Percentiles rank a stretch among this genome's conserved stretches.
Conservation (phyloP, 2,113 vertebrate species). For the Brachyistius frenatus region DNA sequence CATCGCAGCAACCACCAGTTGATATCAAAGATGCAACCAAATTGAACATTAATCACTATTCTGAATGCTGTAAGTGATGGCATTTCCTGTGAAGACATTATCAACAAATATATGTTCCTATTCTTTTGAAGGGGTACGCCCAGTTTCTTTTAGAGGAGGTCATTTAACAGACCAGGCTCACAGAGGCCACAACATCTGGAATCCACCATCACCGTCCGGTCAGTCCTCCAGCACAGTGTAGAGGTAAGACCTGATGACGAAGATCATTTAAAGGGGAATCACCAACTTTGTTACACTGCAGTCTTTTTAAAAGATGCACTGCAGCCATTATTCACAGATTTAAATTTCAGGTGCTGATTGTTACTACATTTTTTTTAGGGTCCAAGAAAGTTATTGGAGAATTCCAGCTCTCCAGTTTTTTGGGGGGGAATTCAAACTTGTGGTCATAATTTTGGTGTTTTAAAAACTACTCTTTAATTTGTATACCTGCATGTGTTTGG, state of each 20-base stretch:
- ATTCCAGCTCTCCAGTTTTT: too few species aligned
- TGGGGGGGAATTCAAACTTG: too few species aligned
- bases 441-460: too few species aligned
- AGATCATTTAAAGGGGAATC: background rate
- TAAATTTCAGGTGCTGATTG: too few species aligned
- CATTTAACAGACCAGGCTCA: constrained; percentile 37
- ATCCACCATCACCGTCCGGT: constrained; percentile 31
- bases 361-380: too few species aligned
- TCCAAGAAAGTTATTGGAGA: too few species aligned
- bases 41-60: background rate
- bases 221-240: constrained; percentile 76
- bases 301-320: too few species aligned
- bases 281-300: too few species aligned
- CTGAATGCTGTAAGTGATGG: too few species aligned
- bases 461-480: too few species aligned
- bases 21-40: background rate
- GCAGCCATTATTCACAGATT: too few species aligned
- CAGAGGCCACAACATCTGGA: constrained; percentile 30
- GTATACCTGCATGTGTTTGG: too few species aligned
- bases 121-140: constrained; percentile 35
- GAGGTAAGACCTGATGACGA: constrained; percentile 63
- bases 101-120: background rate
- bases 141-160: constrained; percentile 5
- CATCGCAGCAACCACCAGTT: background rate
- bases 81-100: background rate